Conservation (phyloP, 2,113 vertebrate species). For the Notechis scutatus region DNA sequence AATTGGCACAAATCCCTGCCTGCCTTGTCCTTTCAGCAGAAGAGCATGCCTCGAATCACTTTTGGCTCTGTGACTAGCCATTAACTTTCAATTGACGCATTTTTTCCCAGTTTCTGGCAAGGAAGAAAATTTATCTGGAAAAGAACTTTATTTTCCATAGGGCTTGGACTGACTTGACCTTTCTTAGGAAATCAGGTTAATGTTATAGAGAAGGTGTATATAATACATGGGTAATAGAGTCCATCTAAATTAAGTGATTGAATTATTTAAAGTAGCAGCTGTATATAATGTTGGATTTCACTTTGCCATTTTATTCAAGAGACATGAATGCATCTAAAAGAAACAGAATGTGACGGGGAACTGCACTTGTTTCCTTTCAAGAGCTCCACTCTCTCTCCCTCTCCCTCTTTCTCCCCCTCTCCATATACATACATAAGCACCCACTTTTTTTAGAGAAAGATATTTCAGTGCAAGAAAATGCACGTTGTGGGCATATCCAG, state of each 20-base stretch:
- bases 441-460: neutral
- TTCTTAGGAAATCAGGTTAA: neutral
- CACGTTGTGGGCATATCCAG: conserved; percentile 35
- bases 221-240: neutral
- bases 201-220: neutral
- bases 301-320: neutral
- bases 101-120: neutral
- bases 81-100: neutral
- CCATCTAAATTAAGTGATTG: neutral
- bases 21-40: neutral
- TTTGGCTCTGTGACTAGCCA: neutral
- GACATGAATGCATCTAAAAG: neutral
- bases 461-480: conserved; percentile 3
- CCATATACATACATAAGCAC: neutral
- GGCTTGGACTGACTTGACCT: neutral
- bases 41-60: neutral
- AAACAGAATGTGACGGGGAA: neutral
- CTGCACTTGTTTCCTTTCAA: neutral
- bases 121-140: neutral
- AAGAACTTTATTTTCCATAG: neutral
- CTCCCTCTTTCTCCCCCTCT: neutral
- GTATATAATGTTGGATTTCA: neutral
- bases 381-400: neutral
- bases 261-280: neutral
- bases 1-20: neutral